These are phyloP conservation scores for Tiliacea citrago DNA, from an alignment of 2,888 invertebrate species.

Conservation along the genomic window DNA sequence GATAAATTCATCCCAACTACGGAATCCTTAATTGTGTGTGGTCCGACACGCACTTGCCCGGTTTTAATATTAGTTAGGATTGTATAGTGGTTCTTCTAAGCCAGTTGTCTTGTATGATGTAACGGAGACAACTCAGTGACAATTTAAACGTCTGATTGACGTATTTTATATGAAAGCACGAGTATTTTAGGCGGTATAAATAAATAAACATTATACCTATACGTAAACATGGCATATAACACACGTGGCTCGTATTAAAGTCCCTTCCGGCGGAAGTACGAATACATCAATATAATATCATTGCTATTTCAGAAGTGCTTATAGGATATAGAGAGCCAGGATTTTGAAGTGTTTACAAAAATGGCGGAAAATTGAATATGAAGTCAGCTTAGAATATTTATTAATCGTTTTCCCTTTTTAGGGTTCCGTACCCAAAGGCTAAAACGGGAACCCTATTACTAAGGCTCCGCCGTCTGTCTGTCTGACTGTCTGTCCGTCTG, in stretches of 20 bases:
- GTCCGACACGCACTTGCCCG: too few species aligned
- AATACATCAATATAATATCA: neutral
- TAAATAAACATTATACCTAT: neutral
- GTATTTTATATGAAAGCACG: neutral
- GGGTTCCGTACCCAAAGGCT: too few species aligned
- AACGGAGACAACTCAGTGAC: neutral
- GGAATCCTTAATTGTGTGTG: too few species aligned
- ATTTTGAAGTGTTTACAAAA: neutral
- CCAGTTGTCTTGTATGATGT: neutral
- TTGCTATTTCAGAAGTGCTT: conserved; percentile 13
- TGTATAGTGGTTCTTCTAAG: neutral
- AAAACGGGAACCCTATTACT: too few species aligned
- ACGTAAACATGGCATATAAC: neutral
- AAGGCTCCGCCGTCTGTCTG: too few species aligned
- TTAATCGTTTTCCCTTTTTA: neutral
- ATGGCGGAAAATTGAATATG: neutral
- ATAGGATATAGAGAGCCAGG: neutral
- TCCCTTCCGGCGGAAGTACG: neutral
- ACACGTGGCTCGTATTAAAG: conserved; percentile 9
- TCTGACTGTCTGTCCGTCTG: too few species aligned
- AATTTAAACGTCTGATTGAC: conserved; percentile 4
- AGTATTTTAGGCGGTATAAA: neutral
- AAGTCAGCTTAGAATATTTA: neutral
- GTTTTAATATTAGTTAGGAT: neutral
- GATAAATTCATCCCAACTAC: too few species aligned